Percentiles rank a stretch among this genome's conserved stretches.
These are phyloP conservation scores for Aporophyla nigra DNA, from an alignment of 2,888 invertebrate species.

Conservation along the genomic window DNA sequence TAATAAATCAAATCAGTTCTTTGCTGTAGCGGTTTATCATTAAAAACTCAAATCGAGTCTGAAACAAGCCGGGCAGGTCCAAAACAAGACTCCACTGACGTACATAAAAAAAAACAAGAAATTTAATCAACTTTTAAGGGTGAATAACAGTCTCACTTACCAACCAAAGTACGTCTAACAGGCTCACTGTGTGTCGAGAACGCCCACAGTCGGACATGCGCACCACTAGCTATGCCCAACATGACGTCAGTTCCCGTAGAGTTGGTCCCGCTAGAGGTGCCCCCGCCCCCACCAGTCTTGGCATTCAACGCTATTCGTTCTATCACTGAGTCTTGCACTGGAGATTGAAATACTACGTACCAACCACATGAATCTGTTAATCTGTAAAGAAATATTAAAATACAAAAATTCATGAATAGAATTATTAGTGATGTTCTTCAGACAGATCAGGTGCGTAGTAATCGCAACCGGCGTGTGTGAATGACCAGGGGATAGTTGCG, in stretches of 20 bases:
- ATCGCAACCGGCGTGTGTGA: too few species aligned
- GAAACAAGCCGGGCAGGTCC: not conserved
- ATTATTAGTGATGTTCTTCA: too few species aligned
- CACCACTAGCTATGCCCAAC: slow-evolving; percentile 88
- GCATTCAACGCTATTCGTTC: slow-evolving; percentile 98
- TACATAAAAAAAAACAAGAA: not conserved
- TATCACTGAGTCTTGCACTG: slow-evolving; percentile 96
- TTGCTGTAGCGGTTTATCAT: not conserved
- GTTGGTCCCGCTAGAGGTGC: slow-evolving; percentile 80
- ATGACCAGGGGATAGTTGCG: too few species aligned
- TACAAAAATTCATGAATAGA: not conserved
- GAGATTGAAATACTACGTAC: slow-evolving; percentile 98
- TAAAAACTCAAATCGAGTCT: not conserved
- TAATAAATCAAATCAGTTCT: not conserved
- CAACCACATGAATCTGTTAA: slow-evolving; percentile 99
- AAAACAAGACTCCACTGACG: not conserved
- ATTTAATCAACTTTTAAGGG: too few species aligned
- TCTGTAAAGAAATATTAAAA: slow-evolving; percentile 79
- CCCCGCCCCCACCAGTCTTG: slow-evolving; percentile 86
- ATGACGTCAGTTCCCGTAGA: slow-evolving; percentile 86
- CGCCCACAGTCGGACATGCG: slow-evolving; percentile 87
- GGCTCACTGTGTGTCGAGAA: slow-evolving; percentile 89
- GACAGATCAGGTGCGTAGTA: too few species aligned
- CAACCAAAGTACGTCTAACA: slow-evolving; percentile 86
- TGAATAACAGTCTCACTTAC: slow-evolving; percentile 70